Evolutionary conservation across 2,888 invertebrate species (phyloP).

Genomic region (Axea sp.): DNA sequence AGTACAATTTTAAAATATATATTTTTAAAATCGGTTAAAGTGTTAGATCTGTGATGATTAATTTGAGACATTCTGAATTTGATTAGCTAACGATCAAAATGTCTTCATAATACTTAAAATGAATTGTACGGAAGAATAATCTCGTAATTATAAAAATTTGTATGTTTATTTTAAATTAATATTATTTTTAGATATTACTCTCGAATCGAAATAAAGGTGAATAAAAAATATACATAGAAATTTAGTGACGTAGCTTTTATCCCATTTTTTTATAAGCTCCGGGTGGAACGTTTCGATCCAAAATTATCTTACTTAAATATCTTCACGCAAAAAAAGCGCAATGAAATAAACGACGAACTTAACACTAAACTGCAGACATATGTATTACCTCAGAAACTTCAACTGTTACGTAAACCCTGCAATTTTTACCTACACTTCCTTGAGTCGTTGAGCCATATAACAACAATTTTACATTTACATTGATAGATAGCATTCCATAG

Average conservation of each 20-base stretch:
- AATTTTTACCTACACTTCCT: slow-evolving; percentile 51
- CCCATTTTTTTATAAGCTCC: slow-evolving; percentile 20
- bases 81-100: slow-evolving; percentile 16
- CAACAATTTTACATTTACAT: slow-evolving; percentile 63
- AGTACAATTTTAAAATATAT: slow-evolving; percentile 32
- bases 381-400: slow-evolving; percentile 54
- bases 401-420: slow-evolving; percentile 47
- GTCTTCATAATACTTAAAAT: slow-evolving; percentile 39
- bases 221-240: slow-evolving; percentile 28
- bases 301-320: slow-evolving; percentile 21
- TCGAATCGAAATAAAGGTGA: slow-evolving; percentile 47
- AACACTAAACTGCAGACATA: slow-evolving; percentile 29
- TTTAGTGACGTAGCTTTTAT: slow-evolving; percentile 38
- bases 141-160: slow-evolving; percentile 37
- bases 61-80: slow-evolving; percentile 39
- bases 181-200: slow-evolving; percentile 36
- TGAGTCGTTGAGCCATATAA: slow-evolving; percentile 52
- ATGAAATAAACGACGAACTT: slow-evolving; percentile 28
- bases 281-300: slow-evolving; percentile 6
- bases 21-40: slow-evolving; percentile 23
- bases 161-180: slow-evolving; percentile 44
- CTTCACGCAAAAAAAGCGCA: slow-evolving; percentile 17
- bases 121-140: slow-evolving; percentile 27
- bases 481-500: slow-evolving; percentile 76
- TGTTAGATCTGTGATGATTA: slow-evolving; percentile 43